A percentile compares a stretch with the other conserved stretches of the same genome.
Evolutionary conservation across 2,888 invertebrate species (phyloP).

Genomic region (Drosophila subsilvestris): DNA sequence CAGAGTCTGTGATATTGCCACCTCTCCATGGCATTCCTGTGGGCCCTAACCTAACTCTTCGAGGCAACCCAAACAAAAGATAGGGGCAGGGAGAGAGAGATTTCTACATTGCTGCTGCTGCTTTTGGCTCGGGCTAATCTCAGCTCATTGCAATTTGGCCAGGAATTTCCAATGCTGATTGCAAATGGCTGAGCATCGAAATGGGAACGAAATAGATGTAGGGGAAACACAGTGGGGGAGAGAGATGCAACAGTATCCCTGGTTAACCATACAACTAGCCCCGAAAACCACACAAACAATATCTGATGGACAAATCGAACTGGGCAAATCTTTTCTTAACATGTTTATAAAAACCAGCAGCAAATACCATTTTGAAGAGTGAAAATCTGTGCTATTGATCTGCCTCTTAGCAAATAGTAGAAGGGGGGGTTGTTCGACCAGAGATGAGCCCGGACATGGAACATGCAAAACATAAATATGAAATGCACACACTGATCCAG

Average conservation of each 20-base stretch:
- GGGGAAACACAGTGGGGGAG: too few species aligned
- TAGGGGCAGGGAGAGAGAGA: slow-evolving; percentile 10
- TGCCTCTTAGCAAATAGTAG: not conserved
- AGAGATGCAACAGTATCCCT: too few species aligned
- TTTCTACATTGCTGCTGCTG: not conserved
- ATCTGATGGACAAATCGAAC: not conserved
- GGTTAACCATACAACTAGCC: not conserved
- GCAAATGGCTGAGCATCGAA: slow-evolving; percentile 17
- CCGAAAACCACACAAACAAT: slow-evolving; percentile 18
- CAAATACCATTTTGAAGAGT: not conserved
- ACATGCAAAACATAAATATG: slow-evolving; percentile 27
- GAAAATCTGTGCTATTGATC: not conserved
- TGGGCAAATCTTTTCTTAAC: slow-evolving; percentile 2
- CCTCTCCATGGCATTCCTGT: not conserved
- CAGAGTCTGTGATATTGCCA: not conserved
- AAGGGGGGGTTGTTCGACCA: slow-evolving; percentile 1
- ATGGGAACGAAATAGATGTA: not conserved
- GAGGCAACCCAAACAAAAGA: slow-evolving; percentile 41
- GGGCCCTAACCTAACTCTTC: slow-evolving; percentile 2
- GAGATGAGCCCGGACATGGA: slow-evolving; percentile 9
- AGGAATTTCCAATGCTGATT: slow-evolving; percentile 35
- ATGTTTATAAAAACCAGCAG: not conserved
- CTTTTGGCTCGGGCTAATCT: slow-evolving; percentile 58
- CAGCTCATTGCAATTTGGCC: slow-evolving; percentile 67
- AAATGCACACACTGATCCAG: slow-evolving; percentile 36